Base-by-base conservation (phyloP, 2,113 vertebrate genomes). In the Psephotus haematonotus region DNA sequence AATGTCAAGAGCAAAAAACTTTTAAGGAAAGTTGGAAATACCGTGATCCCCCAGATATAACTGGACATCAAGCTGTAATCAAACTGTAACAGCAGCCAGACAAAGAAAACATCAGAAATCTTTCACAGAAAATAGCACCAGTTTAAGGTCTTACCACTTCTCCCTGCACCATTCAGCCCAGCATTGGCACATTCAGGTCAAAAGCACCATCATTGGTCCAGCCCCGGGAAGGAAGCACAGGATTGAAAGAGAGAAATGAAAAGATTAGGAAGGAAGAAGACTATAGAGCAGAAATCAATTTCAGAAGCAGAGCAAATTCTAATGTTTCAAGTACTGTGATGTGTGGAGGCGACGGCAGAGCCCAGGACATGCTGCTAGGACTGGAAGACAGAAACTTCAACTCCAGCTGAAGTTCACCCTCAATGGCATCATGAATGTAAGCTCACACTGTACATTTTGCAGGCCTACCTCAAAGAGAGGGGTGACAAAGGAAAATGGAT, bases 61-160 rank as follows among this genome's bases (percentile, higher is more conserved):
- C 2, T 15, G 46, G 46, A 33, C 23, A 25, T 4, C 75, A 13
- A 93, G 62, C 10, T 71, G 22, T 25, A 57, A 96, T n/a, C 27
- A 71, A 60, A 60, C 14, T 11, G 3, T 39, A 92, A 80, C 35
- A 75, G 52, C 35, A 79, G 39, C 2, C 39, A 89, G 62, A 60
- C 28, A 31, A 39, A 89, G 62, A 68, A 78, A 82, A 70, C 0
- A 2, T 14, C 55, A 67, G 50, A 83, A 57, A 14, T 7, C 13
- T 65, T 83, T 57, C 81, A 37, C 2, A 78, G 67, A 35, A 80
- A 64, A 44, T 10, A 92, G 57, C 52, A 87, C 93, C 57, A 57
- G 65, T 29, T 46, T 65, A 10, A 41, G 22, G 53, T 94, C 98
- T 98, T 98, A 98, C 98, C 98, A 98, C 98, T 97, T 98, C 98